Evolutionary conservation across 2,113 vertebrate species (phyloP).

Genomic region (Menura novaehollandiae): DNA sequence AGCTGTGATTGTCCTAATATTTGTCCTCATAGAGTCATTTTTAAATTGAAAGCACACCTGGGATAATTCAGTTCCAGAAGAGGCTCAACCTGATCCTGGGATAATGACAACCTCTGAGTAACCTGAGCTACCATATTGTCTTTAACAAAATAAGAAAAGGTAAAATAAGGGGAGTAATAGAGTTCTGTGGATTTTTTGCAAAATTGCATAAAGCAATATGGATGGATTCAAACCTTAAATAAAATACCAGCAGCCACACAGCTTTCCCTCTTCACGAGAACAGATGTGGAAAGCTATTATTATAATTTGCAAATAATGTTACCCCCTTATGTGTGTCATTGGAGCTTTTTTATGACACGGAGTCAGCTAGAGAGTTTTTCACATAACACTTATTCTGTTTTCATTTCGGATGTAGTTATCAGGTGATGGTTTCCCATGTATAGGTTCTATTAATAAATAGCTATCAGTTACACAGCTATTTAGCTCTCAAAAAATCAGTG

Average conservation of each 20-base stretch:
- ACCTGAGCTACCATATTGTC: neutral
- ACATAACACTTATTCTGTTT: neutral
- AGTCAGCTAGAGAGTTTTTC: neutral
- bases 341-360: constrained; percentile 4
- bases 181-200: neutral
- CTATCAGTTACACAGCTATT: neutral
- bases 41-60: constrained; percentile 44
- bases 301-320: constrained; percentile 60
- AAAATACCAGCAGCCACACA: constrained; percentile 12
- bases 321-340: constrained; percentile 6
- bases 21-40: constrained; percentile 46
- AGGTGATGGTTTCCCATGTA: neutral
- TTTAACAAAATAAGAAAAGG: neutral
- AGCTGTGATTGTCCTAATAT: constrained; percentile 49
- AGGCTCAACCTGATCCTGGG: neutral
- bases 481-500: neutral
- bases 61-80: constrained; percentile 15
- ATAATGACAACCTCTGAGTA: neutral
- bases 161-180: neutral
- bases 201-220: neutral
- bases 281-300: constrained; percentile 53
- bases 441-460: neutral
- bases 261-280: constrained; percentile 28
- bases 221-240: neutral
- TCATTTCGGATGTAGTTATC: neutral